Percentiles rank a stretch among this genome's conserved stretches.
phyloP scores from a whole-genome alignment of 2,888 invertebrate genomes.

The Calephelis perditalis region DNA sequence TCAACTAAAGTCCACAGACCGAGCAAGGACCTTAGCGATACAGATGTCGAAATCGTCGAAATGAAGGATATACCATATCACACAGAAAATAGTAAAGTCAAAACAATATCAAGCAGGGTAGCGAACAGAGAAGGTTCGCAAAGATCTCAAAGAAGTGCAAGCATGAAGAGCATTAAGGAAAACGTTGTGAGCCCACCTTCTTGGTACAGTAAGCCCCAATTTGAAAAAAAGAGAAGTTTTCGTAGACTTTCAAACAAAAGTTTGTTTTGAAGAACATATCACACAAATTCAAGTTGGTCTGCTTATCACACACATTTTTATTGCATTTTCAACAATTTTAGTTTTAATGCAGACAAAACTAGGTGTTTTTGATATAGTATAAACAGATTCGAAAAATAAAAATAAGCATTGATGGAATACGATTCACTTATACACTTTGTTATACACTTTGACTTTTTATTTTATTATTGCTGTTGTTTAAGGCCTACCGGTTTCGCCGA shows the following conservation, averaged over 20 bases:
- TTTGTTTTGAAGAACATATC: slow-evolving; percentile 24
- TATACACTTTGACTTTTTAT: too few relatives aligned
- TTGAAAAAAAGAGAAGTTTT: slow-evolving; percentile 68
- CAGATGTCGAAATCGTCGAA: slow-evolving; percentile 74
- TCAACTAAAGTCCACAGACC: slow-evolving; percentile 48
- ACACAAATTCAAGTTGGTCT: neutral
- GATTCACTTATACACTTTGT: too few relatives aligned
- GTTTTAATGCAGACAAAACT: too few relatives aligned
- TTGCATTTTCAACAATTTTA: too few relatives aligned
- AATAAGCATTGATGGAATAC: too few relatives aligned
- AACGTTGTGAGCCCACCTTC: slow-evolving; percentile 63
- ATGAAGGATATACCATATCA: slow-evolving; percentile 70
- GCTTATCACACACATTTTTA: too few relatives aligned
- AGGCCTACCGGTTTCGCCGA: too few relatives aligned
- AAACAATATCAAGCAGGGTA: slow-evolving; percentile 53
- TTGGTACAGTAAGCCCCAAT: slow-evolving; percentile 74
- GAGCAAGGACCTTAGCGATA: slow-evolving; percentile 64
- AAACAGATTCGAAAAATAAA: too few relatives aligned
- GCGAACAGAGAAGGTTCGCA: slow-evolving; percentile 52
- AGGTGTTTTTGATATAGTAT: too few relatives aligned
- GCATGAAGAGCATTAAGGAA: slow-evolving; percentile 61
- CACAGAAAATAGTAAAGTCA: slow-evolving; percentile 36
- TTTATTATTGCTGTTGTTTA: too few relatives aligned
- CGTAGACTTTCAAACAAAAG: slow-evolving; percentile 58
- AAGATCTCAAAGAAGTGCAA: slow-evolving; percentile 48